Evolutionary conservation across 2,888 invertebrate genomes (phyloP).

Genomic region (Antitype chi): DNA sequence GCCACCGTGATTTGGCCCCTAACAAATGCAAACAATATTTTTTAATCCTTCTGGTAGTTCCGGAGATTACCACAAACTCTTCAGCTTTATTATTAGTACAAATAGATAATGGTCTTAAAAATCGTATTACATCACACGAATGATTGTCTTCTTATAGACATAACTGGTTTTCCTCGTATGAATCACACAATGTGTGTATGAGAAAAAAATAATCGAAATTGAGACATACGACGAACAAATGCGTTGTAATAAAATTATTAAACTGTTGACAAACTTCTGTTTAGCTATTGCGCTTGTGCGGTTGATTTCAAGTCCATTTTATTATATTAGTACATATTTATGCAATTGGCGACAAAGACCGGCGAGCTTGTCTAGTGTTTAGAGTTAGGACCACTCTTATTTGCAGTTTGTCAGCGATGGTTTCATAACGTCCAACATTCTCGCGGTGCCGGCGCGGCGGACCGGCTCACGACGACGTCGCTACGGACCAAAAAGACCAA

Average conservation of each 20-base stretch:
- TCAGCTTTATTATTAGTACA: no score
- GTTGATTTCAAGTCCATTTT: constrained; percentile 42
- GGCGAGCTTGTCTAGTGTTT: constrained; percentile 47
- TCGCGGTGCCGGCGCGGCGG: constrained; percentile 74
- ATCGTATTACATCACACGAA: constrained; percentile 10
- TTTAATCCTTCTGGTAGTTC: no score
- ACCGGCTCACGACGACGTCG: constrained; percentile 74
- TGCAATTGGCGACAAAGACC: constrained; percentile 45
- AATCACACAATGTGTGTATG: constrained; percentile 23
- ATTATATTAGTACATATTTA: constrained; percentile 43
- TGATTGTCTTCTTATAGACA: constrained; percentile 12
- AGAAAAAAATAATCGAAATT: no score
- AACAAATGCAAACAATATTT: no score
- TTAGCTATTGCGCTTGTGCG: constrained; percentile 33
- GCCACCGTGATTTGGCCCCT: no score
- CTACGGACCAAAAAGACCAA: constrained; percentile 74
- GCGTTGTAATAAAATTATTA: constrained; percentile 23
- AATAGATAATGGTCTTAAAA: neutral
- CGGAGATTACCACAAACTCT: no score
- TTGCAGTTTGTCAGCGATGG: constrained; percentile 78
- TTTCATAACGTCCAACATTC: constrained; percentile 83
- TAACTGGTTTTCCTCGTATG: constrained; percentile 45
- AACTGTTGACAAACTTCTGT: constrained; percentile 20
- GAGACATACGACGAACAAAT: constrained; percentile 6
- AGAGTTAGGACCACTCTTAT: constrained; percentile 56